phyloP scores from a whole-genome alignment of 2,113 vertebrate genomes.

The Gobius niger region DNA sequence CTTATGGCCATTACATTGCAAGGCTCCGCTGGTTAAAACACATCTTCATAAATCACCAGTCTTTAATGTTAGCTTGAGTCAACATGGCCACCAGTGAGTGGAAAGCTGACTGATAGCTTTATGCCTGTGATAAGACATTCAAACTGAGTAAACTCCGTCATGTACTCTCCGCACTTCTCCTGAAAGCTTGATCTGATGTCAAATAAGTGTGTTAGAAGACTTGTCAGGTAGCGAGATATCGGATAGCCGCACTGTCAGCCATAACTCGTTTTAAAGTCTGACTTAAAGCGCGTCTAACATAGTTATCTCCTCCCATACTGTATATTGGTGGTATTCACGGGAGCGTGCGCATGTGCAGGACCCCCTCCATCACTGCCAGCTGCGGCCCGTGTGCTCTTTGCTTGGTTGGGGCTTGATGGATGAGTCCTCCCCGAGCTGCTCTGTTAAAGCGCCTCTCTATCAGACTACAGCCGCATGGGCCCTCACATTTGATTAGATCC shows the following conservation, averaged over 20 bases:
- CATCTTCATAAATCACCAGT: constrained; percentile 12
- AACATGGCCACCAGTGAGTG: constrained; percentile 13
- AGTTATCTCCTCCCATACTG: constrained; percentile 43
- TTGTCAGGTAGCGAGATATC: constrained; percentile 53
- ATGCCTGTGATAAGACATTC: constrained; percentile 18
- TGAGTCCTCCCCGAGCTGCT: constrained; percentile 73
- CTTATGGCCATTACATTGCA: constrained; percentile 1
- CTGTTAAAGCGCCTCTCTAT: constrained; percentile 74
- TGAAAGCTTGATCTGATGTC: constrained; percentile 45
- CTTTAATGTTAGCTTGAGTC: constrained; percentile 1
- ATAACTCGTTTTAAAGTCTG: constrained; percentile 53
- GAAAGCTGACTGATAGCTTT: constrained; percentile 29
- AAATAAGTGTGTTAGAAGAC: constrained; percentile 41
- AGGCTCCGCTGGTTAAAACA: constrained; percentile 6
- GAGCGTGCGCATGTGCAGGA: constrained; percentile 31
- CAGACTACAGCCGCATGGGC: constrained; percentile 64
- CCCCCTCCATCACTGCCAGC: constrained; percentile 69
- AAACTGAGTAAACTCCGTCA: constrained; percentile 25
- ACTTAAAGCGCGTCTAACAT: constrained; percentile 36
- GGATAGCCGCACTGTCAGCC: constrained; percentile 39
- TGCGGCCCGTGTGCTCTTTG: constrained; percentile 65
- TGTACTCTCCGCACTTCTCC: constrained; percentile 25
- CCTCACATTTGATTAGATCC: constrained; percentile 78
- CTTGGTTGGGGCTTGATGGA: constrained; percentile 73
- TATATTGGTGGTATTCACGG: constrained; percentile 34